Evolutionary conservation across 2,797 vertebrate species (phyloP), one percentile per base, ranked within the genome.

Genomic region (Amphiprion clarkii): DNA sequence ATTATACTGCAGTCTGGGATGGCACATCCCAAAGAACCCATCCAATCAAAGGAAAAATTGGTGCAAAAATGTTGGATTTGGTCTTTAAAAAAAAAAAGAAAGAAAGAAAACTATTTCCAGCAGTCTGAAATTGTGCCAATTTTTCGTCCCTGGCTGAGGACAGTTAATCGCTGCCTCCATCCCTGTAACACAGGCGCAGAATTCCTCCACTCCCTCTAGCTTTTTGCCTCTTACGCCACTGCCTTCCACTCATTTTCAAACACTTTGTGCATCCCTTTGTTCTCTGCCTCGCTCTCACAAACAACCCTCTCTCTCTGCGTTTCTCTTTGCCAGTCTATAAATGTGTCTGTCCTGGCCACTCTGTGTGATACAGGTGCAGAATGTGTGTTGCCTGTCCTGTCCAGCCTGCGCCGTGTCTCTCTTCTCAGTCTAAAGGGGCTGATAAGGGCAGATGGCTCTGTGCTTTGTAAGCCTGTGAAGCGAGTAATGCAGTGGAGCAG

Each of bases 391-490:
- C 57, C 78, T 78, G 76, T 84, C 77, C 73, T 71, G 78, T 67
- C 44, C 60, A 59, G 67, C 56, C 59, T 76, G 74, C 70, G 19
- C 67, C 14, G 5, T 51, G 74, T 76, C 82, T 77, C 76, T 73
- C 36, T 65, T 57, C 61, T 78, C 78, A 49, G 80, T 82, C 78
- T 78, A 57, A 75, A 74, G 68, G 75, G 79, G 73, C 61, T 67
- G 87, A 84, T 79, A 73, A 76, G 73, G 75, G 83, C 88, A 90
- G 87, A 88, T 90, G 88, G 88, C 79, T 84, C 72, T 87, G 61
- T 83, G 79, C 81, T 87, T 88, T 84, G 81, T 79, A 66, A 76
- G 57, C 78, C 79, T 78, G 52, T 83, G 88, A 84, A 90, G 88
- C 83, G 78, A 81, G 59, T 86, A 84, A 87, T 84, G 79, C 83